Base-by-base conservation (phyloP, 1,140 invertebrate species). In the Vanessa atalanta region DNA sequence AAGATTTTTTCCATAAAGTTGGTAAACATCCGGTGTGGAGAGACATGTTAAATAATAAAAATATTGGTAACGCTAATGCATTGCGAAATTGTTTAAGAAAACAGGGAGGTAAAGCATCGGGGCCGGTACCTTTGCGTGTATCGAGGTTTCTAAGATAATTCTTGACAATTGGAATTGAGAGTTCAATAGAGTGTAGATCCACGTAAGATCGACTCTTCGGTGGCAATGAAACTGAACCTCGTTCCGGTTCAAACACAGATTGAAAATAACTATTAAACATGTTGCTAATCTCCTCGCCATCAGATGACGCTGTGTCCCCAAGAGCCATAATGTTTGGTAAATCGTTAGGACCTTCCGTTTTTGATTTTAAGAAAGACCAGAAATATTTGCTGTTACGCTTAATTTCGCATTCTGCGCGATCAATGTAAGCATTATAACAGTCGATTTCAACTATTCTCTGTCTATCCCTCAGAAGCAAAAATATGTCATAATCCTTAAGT, bases 351-450 rank as follows among this genome's bases (percentile, higher is more conserved):
- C 20, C 20, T 20, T 20, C 51, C 51, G 3, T 53, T 11, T 53
- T 53, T 6, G 51, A 53, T 16, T 53, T 53, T 53, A 53, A 16
- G 16, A 20, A 53, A 6, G 51, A 53, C 51, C 51, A 53, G 16
- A 53, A 53, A 53, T 53, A 53, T 53, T 53, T 53, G 11, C 16
- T 53, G 16, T 53, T 53, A 16, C 15, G 51, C 4, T 53, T 53
- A 53, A 53, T 53, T 53, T 53, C 51, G 3, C 15, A 16, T 20
- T 53, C 51, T 16, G 51, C 51, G 16, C 11, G 15, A 53, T 53
- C 51, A 53, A 53, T 53, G 51, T 53, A 53, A 53, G 51, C 51
- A 16, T 53, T 53, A 53, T 53, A 53, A 53, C 51, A 53, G 51
- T 53, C 51, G 15, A 20, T 11, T 53, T 53, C 51, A 53, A 53